Evolutionary conservation across 1,140 invertebrate species (phyloP), one percentile per base, ranked within the genome.

Genomic region (Melipona quadrifasciata): DNA sequence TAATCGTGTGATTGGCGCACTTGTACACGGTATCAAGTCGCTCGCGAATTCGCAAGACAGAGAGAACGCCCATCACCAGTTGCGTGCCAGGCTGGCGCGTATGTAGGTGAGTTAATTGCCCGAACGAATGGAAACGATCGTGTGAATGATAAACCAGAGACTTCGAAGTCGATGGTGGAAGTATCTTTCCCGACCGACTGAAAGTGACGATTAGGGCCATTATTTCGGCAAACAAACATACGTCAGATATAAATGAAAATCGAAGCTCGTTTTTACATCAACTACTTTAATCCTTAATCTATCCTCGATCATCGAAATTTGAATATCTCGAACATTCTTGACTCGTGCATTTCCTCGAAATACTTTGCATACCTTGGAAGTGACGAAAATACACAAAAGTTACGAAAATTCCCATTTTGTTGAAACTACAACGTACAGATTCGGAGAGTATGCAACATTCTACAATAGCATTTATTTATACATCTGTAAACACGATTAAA

Each of bases 121-220:
- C 64, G 82, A 83, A 78, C 82, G 82, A 83, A 83, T 71, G 67
- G 53, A 64, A 83, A 24, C 82, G 75, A 83, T 83, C 82, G 82
- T 71, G 82, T 47, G 64, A 83, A 78, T 78, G 82, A 83, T 83
- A 83, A 83, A 83, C 65, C 21, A n/a, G 65, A 61, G 74, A 53
- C 75, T 77, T 82, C 55, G 55, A 83, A 31, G 53, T 34, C 68
- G 19, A 68, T 78, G n/a, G 53, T 57, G 34, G 39, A 64, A 81
- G 39, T 61, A 55, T 31, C 58, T 73, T 82, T 71, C 19, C 34
- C 31, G 17, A 74, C 27, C 39, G 68, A 53, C 31, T 55, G 19
- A 31, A n/a, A 76, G 27, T 24, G 67, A 17, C 8, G 47, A 53
- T 68, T 55, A 39, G 17, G 21, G 51, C n/a, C n/a, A 16, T 14